These are phyloP conservation scores for Lindbergichthys nudifrons DNA, from an alignment of 2,797 vertebrate genomes.

Conservation along the genomic window DNA sequence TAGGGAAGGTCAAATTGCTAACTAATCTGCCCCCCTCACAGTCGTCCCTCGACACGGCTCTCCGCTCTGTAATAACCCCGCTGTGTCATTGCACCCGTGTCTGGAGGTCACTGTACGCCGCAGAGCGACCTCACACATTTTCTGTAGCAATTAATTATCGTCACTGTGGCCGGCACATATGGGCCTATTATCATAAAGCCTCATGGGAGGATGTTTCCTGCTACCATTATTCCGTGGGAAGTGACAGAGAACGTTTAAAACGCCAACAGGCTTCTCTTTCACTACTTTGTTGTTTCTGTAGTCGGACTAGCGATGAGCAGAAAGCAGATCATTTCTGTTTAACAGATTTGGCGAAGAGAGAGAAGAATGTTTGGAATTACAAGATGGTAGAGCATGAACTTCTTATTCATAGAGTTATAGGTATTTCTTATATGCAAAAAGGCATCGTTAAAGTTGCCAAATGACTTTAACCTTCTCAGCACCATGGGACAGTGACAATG, in stretches of 20 bases:
- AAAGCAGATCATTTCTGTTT: constrained; percentile 16
- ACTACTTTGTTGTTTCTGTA: constrained; percentile 19
- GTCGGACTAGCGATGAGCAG: constrained; percentile 8
- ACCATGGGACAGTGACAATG: neutral
- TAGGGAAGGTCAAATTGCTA: constrained; percentile 61
- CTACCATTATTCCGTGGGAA: constrained; percentile 54
- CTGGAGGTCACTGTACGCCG: constrained; percentile 64
- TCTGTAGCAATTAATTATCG: constrained; percentile 72
- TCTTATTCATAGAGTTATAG: neutral
- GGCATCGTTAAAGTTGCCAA: neutral
- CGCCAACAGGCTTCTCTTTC: constrained; percentile 42
- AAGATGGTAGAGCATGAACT: too few relatives aligned
- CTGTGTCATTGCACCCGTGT: constrained; percentile 62
- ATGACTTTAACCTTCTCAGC: constrained; percentile 16
- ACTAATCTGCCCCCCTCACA: constrained; percentile 38
- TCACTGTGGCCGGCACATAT: constrained; percentile 51
- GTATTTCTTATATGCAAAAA: neutral
- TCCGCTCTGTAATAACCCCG: constrained; percentile 28
- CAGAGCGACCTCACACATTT: constrained; percentile 49
- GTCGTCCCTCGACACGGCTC: constrained; percentile 10
- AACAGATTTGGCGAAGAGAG: neutral
- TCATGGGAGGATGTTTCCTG: constrained; percentile 63
- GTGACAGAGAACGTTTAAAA: constrained; percentile 59
- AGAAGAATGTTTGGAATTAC: neutral
- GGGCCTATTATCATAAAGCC: constrained; percentile 65